Conservation (phyloP, 1,140 invertebrate species). For the Archivesica marissinica region DNA sequence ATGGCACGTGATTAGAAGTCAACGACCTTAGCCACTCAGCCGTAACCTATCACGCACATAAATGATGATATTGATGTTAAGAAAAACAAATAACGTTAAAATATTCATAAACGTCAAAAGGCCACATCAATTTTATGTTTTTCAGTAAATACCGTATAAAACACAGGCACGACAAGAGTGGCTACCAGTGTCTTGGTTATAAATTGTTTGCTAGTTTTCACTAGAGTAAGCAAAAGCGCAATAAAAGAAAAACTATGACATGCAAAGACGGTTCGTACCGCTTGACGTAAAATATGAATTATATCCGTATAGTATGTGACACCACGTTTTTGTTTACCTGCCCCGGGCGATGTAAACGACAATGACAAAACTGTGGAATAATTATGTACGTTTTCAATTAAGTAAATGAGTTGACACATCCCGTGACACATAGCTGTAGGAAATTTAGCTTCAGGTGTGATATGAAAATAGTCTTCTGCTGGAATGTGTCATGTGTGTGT, state of each 20-base stretch:
- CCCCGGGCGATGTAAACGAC: conserved; percentile 23
- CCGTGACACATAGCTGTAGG: conserved; percentile 32
- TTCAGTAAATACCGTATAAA: not conserved
- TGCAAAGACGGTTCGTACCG: not conserved
- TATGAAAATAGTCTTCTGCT: not conserved
- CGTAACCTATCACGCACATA: no score
- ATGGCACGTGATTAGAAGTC: no score
- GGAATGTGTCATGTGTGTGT: no score
- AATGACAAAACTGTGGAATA: conserved; percentile 41
- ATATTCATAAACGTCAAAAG: not conserved
- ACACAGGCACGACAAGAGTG: no score
- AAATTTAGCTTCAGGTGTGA: conserved; percentile 37
- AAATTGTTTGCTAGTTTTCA: not conserved
- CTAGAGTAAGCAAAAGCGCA: not conserved
- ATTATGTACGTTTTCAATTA: conserved; percentile 51
- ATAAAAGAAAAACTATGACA: conserved; percentile 1
- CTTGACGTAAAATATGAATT: conserved; percentile 36
- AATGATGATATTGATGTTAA: not conserved
- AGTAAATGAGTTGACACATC: conserved; percentile 38
- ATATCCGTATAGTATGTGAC: conserved; percentile 12
- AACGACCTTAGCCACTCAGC: no score
- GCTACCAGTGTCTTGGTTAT: not conserved
- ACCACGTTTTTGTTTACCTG: conserved; percentile 18
- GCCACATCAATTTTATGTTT: not conserved
- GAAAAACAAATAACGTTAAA: not conserved